phyloP scores from a whole-genome alignment of 2,113 vertebrate species.

The Lanius ludovicianus region DNA sequence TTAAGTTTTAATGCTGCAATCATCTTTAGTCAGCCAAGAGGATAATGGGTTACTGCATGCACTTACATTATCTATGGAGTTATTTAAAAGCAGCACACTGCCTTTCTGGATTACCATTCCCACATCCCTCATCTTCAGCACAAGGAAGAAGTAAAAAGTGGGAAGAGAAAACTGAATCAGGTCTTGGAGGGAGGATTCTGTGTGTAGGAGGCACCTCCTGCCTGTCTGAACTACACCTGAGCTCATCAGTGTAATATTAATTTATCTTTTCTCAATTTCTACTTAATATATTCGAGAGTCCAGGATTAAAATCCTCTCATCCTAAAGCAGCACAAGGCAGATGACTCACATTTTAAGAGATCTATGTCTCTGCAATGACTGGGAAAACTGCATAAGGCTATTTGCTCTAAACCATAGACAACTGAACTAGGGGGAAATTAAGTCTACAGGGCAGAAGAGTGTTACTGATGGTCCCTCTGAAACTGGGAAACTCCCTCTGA shows the following conservation, averaged over 20 bases:
- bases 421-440: neutral
- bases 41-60: neutral
- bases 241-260: neutral
- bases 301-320: neutral
- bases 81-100: neutral
- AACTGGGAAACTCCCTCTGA: neutral
- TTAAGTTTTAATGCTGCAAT: neutral
- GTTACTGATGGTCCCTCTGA: neutral
- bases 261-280: neutral
- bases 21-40: neutral
- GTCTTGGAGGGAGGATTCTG: neutral
- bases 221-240: neutral
- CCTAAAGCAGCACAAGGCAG: neutral
- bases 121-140: neutral
- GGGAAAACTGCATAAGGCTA: neutral
- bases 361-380: neutral
- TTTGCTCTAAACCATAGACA: neutral
- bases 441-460: fast-evolving
- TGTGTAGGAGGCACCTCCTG: neutral
- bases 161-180: neutral
- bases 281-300: neutral
- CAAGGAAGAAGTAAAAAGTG: neutral
- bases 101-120: neutral
- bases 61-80: neutral
- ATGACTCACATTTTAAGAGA: neutral